Conservation (phyloP, 2,888 invertebrate genomes). For the Galeruca laticollis region DNA sequence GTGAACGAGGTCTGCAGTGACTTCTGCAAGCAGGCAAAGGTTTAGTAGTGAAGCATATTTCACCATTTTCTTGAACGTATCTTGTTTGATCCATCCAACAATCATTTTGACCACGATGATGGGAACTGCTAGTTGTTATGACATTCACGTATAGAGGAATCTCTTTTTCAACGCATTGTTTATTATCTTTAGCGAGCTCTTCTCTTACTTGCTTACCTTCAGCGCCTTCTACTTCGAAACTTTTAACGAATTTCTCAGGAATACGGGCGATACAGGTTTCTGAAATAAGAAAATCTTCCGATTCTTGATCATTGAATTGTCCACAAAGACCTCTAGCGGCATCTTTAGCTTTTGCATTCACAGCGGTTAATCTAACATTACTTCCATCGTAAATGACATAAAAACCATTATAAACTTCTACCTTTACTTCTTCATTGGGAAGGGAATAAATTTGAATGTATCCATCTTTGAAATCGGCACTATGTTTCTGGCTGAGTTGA, state of each 20-base stretch:
- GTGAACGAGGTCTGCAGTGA: conserved; percentile 59
- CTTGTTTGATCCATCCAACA: conserved; percentile 65
- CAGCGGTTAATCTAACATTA: conserved; percentile 65
- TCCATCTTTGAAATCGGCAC: conserved; percentile 58
- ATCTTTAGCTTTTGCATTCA: conserved; percentile 67
- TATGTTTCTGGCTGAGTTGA: conserved; percentile 56
- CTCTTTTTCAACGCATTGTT: conserved; percentile 61
- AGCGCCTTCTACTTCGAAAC: conserved; percentile 69
- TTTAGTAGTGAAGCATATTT: conserved; percentile 73
- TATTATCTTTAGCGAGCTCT: conserved; percentile 61
- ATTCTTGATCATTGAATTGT: conserved; percentile 71
- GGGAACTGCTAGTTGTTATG: conserved; percentile 56
- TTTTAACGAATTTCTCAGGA: conserved; percentile 70
- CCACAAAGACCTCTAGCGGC: conserved; percentile 77
- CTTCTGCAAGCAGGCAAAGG: conserved; percentile 70
- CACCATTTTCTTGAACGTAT: conserved; percentile 68
- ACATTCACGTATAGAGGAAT: conserved; percentile 63
- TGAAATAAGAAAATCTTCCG: conserved; percentile 73
- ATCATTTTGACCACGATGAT: background rate
- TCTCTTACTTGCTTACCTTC: conserved; percentile 59
- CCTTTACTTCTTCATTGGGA: conserved; percentile 70
- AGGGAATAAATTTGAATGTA: conserved; percentile 67
- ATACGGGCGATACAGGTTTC: conserved; percentile 69
- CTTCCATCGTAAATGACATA: conserved; percentile 73
- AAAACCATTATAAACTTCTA: conserved; percentile 69